Evolutionary conservation across 1,140 invertebrate genomes (phyloP), one percentile per base, ranked within the genome.

Genomic region (Triops cancriformis): DNA sequence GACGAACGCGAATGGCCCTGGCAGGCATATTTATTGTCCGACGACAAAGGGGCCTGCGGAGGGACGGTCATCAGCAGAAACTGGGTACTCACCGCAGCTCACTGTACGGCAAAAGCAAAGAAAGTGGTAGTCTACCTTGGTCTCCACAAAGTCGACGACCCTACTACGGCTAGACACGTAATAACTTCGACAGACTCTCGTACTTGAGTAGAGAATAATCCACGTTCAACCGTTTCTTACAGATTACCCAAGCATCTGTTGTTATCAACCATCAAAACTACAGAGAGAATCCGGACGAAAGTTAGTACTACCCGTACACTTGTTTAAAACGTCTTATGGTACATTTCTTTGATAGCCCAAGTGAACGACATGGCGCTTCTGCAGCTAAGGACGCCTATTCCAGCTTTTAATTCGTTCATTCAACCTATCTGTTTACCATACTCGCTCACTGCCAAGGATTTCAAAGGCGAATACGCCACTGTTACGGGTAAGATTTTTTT

Each of bases 71-170:
- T 93, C 43, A 85, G 87, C n/a, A 76, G 83, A 0, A 83, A 82
- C 26, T 89, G 90, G 82, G 86, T 91, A 1, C 3, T 93, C 1
- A 90, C 91, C 0, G 92, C 92, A 0, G 91, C 90, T 1, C 91
- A 93, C 81, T 93, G 91, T 81, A 4, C 0, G 81, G n/a, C n/a
- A 79, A 0, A 81, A 80, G 77, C 1, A 2, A 42, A 0, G 0
- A 26, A 31, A 1, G 37, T 82, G 14, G 26, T 87, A 0, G 86
- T 81, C 0, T 81, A 90, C 1, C 79, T 90, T 0, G 87, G 73
- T 0, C 81, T 79, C 85, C 85, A 82, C 6, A 31, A 18, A 0
- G 87, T 87, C 1, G 9, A 7, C 18, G 5, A 10, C 14, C 23
- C 51, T n/a, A 23, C 51, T 6, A 64, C 14, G 0, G 51, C 51